A percentile compares a stretch with the other conserved stretches of the same genome.
These are phyloP conservation scores for Sinella curviseta DNA, from an alignment of 1,140 invertebrate species.

Conservation along the genomic window DNA sequence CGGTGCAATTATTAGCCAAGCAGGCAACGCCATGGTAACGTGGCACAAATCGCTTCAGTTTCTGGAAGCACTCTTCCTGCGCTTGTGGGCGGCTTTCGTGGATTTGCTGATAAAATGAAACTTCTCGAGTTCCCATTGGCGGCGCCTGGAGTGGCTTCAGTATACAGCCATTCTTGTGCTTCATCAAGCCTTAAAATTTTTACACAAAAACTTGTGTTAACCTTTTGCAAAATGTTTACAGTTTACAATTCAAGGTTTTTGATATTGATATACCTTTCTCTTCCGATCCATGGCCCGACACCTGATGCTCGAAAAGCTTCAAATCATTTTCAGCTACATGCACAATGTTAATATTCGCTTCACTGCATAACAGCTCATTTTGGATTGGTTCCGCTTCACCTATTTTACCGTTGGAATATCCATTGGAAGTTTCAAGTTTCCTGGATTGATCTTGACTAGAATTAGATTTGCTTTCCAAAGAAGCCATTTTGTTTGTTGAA, in stretches of 20 bases:
- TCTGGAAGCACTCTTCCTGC: constrained; percentile 53
- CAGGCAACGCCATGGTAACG: constrained; percentile 63
- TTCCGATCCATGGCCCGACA: neutral
- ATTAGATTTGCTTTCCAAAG: neutral
- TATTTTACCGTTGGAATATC: no score
- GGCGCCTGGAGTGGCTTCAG: constrained; percentile 72
- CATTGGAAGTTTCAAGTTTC: neutral
- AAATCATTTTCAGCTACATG: neutral
- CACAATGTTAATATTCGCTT: neutral
- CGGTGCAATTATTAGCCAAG: neutral
- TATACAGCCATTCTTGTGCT: constrained; percentile 62
- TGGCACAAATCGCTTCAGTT: constrained; percentile 63
- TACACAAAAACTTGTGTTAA: neutral
- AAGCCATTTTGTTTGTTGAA: no score
- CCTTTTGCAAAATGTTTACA: neutral
- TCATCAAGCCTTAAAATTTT: constrained; percentile 15
- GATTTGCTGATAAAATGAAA: constrained; percentile 70
- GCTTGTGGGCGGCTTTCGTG: neutral
- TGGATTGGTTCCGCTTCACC: neutral
- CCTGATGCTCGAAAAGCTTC: neutral
- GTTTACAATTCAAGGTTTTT: neutral
- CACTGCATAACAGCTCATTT: neutral
- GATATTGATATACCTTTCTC: no score
- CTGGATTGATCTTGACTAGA: neutral
- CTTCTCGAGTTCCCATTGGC: constrained; percentile 67